Conservation (phyloP, 2,797 vertebrate genomes). For the Pseudochaenichthys georgianus region DNA sequence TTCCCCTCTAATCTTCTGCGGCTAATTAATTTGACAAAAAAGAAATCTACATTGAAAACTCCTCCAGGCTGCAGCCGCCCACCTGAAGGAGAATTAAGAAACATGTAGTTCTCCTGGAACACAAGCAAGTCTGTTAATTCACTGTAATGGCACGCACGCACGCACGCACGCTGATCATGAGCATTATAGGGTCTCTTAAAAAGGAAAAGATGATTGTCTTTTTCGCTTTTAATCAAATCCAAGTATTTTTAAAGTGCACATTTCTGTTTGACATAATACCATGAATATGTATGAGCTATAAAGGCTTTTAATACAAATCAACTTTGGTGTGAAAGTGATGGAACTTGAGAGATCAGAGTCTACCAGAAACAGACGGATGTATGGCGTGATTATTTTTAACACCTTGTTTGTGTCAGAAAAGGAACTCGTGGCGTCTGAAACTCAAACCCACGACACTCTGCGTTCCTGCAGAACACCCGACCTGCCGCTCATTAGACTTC, state of each 20-base stretch:
- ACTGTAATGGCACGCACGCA: not conserved
- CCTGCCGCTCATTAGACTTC: slow-evolving; percentile 49
- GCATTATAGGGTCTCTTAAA: not conserved
- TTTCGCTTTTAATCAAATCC: not conserved
- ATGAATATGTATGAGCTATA: not conserved
- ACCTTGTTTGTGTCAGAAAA: not conserved
- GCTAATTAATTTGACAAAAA: slow-evolving; percentile 59
- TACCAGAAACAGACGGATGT: not conserved
- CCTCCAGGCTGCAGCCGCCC: slow-evolving; percentile 9
- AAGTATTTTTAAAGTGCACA: not conserved
- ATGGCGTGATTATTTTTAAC: not conserved
- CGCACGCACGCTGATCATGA: slow-evolving; percentile 1
- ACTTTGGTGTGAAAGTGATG: not conserved
- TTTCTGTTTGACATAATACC: not conserved
- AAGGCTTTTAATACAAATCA: not conserved
- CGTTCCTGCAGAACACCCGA: slow-evolving; percentile 1
- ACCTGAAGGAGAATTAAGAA: not conserved
- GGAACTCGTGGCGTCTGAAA: slow-evolving; percentile 7
- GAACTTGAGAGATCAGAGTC: not conserved
- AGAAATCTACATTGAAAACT: slow-evolving; percentile 30
- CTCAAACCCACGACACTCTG: not conserved
- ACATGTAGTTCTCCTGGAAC: slow-evolving; percentile 6
- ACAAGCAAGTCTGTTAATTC: not conserved
- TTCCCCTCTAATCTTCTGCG: slow-evolving; percentile 52
- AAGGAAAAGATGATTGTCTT: no score